phyloP scores from a whole-genome alignment of 2,888 invertebrate species.

The Himalopsyche japonica region DNA sequence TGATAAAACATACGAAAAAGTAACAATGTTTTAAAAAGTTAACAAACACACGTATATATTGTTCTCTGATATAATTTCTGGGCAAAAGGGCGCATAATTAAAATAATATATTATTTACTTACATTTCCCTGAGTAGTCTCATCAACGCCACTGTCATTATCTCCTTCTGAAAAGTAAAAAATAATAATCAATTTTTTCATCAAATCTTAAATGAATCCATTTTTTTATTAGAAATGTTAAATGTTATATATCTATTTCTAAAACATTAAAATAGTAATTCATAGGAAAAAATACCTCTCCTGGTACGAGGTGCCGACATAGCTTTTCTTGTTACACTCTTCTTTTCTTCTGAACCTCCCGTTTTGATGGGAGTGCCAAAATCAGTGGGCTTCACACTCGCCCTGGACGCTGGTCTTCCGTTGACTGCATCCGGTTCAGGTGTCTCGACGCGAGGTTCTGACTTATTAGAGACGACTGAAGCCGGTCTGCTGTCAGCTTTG shows the following conservation, averaged over 20 bases:
- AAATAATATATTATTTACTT: constrained; percentile 49
- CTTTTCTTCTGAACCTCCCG: constrained; percentile 22
- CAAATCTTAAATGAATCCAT: no score
- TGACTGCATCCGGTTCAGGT: constrained; percentile 28
- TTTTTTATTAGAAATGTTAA: no score
- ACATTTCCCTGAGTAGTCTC: constrained; percentile 81
- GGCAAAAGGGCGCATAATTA: not conserved
- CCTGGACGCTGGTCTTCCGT: constrained; percentile 34
- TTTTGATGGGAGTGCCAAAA: constrained; percentile 49
- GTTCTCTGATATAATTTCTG: no score
- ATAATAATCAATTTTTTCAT: not conserved
- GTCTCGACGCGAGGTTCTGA: constrained; percentile 26
- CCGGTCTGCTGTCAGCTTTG: constrained; percentile 44
- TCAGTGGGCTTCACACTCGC: constrained; percentile 52
- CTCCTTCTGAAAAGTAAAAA: constrained; percentile 67
- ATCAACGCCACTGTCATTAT: constrained; percentile 82
- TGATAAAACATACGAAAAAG: no score
- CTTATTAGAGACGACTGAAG: constrained; percentile 35
- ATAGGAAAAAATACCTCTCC: constrained; percentile 52
- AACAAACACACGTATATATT: no score
- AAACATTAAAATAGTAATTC: not conserved
- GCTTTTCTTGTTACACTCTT: constrained; percentile 47
- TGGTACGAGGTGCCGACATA: constrained; percentile 53
- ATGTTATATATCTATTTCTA: constrained; percentile 9
- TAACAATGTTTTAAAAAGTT: no score